Conservation (phyloP, 2,113 vertebrate genomes). For the Apeltes quadracus region DNA sequence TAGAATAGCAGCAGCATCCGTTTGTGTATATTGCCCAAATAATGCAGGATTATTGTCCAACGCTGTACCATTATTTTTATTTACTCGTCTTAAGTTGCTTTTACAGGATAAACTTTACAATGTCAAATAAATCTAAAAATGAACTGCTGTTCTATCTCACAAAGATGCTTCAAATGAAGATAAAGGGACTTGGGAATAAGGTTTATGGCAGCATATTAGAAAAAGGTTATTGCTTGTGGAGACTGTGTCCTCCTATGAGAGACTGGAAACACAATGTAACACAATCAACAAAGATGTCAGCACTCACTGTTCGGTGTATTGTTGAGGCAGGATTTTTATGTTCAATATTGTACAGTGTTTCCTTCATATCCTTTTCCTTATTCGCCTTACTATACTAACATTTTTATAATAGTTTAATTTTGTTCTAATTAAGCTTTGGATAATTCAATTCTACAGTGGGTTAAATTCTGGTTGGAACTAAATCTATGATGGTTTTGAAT, state of each 20-base stretch:
- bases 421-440: neutral
- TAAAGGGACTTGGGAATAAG: constrained; percentile 18
- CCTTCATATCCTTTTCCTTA: neutral
- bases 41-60: neutral
- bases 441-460: neutral
- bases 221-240: constrained; percentile 23
- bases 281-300: neutral
- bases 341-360: neutral
- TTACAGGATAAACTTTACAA: constrained; percentile 27
- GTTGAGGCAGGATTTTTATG: neutral
- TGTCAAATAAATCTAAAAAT: constrained; percentile 30
- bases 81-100: constrained; percentile 9
- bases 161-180: constrained; percentile 18
- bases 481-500: neutral
- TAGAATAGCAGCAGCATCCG: neutral
- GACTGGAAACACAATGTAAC: neutral
- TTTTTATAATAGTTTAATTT: neutral
- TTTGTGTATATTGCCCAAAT: neutral
- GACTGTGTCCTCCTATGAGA: neutral
- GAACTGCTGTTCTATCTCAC: constrained; percentile 10
- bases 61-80: neutral
- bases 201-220: constrained; percentile 19
- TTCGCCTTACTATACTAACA: neutral
- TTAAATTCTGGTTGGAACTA: neutral
- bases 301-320: neutral